Evolutionary conservation across 2,797 vertebrate genomes (phyloP).

Genomic region (Chelon auratus): DNA sequence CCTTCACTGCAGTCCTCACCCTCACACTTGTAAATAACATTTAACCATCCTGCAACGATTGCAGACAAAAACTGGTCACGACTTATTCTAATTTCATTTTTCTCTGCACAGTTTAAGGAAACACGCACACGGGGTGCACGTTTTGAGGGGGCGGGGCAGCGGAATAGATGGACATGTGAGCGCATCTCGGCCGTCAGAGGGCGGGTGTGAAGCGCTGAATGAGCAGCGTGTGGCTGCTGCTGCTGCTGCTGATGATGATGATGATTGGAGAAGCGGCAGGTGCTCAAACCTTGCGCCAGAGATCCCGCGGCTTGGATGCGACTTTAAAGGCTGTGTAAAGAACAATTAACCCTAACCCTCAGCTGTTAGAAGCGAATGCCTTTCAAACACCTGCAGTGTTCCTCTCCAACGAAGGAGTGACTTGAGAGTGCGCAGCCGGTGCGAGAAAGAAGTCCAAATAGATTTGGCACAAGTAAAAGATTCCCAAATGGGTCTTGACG

Average conservation of each 20-base stretch:
- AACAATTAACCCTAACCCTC: slow-evolving; percentile 18
- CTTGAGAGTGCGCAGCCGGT: slow-evolving; percentile 57
- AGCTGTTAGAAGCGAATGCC: slow-evolving; percentile 37
- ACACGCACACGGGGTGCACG: not conserved
- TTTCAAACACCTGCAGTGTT: slow-evolving; percentile 11
- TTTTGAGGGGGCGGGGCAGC: slow-evolving; percentile 59
- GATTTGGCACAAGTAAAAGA: slow-evolving; percentile 43
- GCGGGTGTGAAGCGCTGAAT: slow-evolving; percentile 69
- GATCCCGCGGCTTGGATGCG: slow-evolving; percentile 37
- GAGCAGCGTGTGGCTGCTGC: slow-evolving; percentile 64
- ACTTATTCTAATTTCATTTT: too few relatives aligned
- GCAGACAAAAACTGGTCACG: not conserved
- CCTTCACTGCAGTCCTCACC: not conserved
- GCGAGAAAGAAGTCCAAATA: slow-evolving; percentile 22
- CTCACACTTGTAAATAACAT: not conserved
- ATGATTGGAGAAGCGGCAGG: slow-evolving; percentile 51
- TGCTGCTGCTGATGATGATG: slow-evolving; percentile 29
- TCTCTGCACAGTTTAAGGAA: too few relatives aligned
- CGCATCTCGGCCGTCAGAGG: slow-evolving; percentile 73
- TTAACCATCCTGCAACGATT: not conserved
- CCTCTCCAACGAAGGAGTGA: slow-evolving; percentile 44
- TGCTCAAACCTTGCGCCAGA: slow-evolving; percentile 43
- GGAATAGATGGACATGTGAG: slow-evolving; percentile 58
- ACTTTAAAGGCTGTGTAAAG: slow-evolving; percentile 40
- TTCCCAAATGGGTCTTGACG: slow-evolving; percentile 47